Base-by-base conservation (phyloP, 2,888 invertebrate species). In the Aphidius colemani region DNA sequence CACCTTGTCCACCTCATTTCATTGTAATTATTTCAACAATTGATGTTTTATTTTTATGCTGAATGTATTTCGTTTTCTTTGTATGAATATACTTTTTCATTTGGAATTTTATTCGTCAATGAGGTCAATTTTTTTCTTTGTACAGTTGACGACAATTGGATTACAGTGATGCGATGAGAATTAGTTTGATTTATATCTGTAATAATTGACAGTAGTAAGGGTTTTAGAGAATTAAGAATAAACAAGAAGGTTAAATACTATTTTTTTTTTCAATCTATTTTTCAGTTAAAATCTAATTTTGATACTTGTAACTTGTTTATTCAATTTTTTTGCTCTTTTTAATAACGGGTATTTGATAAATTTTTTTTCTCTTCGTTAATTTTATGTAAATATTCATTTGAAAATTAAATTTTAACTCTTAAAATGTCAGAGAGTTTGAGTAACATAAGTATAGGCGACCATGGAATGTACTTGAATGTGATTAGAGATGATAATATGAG, bases 151-250 rank as follows among this genome's bases (percentile, higher is more conserved):
- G 58, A 48, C 59, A 67, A 67, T 69, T 66, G 64, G 67, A 69
- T 69, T 66, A 68, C 60, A 51, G 62, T 68, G 65, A 69, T 66
- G 64, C 66, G 67, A 68, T 69, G 64, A 69, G 60, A 66, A 69
- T 68, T 66, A 68, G 67, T 59, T 61, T 62, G 59, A 66, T 66
- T 67, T 60, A 11, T 53, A 11, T 53, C 30, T 50, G n/a, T 30
- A 30, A 30, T 30, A 30, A 30, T 30, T 30, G 30, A 30, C 7
- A 11, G 7, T 39, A 30, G 53, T 30, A 55, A 44, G 49, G 55
- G 51, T 6, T 48, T 39, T 45, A 58, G 39, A 48, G 43, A 56
- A 56, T 59, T 43, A 2, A 39, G n/a, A 59, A 48, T 13, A 49
- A 49, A 48, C 7, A 13, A 44, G 11, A 45, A 13, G 44, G 44